Evolutionary conservation across 1,140 invertebrate genomes (phyloP).

Genomic region (Ceratosolen solmsi): DNA sequence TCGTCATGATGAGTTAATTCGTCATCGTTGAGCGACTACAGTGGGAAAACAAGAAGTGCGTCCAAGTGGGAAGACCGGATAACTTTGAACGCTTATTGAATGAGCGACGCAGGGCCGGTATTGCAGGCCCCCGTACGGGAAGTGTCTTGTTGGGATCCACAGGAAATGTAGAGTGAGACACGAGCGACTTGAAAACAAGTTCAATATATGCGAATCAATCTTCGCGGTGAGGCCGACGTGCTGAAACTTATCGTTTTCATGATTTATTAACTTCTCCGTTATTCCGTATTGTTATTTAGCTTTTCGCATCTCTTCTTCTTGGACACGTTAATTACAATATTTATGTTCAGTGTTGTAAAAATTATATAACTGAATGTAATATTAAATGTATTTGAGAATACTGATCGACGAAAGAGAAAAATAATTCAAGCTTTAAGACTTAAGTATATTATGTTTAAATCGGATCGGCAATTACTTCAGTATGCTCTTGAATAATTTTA

Average conservation of each 20-base stretch:
- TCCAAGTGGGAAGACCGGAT: conserved; percentile 41
- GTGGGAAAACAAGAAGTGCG: conserved; percentile 9
- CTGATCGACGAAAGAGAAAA: too few relatives aligned
- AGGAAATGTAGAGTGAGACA: conserved; percentile 58
- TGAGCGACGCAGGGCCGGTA: conserved; percentile 4
- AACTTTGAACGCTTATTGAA: conserved; percentile 37
- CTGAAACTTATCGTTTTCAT: neutral
- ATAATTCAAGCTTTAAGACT: too few relatives aligned
- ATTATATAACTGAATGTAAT: too few relatives aligned
- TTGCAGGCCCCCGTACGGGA: conserved; percentile 29
- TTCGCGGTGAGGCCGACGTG: neutral
- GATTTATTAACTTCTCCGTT: neutral
- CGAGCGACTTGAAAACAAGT: conserved; percentile 24
- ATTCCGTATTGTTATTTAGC: neutral
- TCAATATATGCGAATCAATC: neutral
- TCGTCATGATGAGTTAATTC: conserved; percentile 50
- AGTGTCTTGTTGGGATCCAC: conserved; percentile 54
- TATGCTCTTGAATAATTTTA: too few relatives aligned
- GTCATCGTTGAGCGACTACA: neutral
- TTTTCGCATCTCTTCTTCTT: neutral
- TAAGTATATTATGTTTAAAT: too few relatives aligned
- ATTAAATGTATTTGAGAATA: too few relatives aligned
- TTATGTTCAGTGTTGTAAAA: too few relatives aligned
- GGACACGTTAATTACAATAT: too few relatives aligned
- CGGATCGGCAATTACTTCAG: too few relatives aligned